A percentile compares a stretch with the other conserved stretches of the same genome.
Conservation (phyloP, 2,113 vertebrate species). For the Leucosticte australis region DNA sequence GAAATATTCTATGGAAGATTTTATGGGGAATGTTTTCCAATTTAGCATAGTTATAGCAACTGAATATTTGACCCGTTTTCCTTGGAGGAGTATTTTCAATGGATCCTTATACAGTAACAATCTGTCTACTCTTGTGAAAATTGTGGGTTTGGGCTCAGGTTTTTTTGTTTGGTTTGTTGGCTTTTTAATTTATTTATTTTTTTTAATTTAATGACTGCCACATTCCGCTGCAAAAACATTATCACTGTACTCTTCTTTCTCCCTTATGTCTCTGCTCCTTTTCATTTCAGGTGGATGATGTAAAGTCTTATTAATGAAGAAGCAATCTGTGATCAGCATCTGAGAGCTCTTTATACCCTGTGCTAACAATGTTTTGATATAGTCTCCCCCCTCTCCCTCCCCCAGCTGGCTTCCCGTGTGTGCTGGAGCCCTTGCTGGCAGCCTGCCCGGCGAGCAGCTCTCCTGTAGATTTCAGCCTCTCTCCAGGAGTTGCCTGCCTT, state of each 20-base stretch:
- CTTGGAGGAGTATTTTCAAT: slow-evolving; percentile 7
- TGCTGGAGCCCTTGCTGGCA: slow-evolving; percentile 70
- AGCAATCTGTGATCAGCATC: slow-evolving; percentile 4
- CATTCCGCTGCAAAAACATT: background rate
- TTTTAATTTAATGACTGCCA: background rate
- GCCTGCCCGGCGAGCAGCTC: slow-evolving; percentile 72
- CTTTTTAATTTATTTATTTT: background rate
- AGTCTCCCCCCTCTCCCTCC: background rate
- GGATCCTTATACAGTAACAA: background rate
- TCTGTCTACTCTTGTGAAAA: background rate
- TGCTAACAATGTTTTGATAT: slow-evolving; percentile 67
- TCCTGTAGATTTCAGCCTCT: slow-evolving; percentile 70
- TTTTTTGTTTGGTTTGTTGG: background rate
- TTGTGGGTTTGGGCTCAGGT: background rate
- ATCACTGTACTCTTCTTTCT: background rate
- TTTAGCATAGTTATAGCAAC: background rate
- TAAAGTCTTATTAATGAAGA: slow-evolving; percentile 3
- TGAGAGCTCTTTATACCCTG: slow-evolving; percentile 54
- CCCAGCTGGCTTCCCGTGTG: slow-evolving; percentile 41
- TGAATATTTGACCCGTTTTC: slow-evolving; percentile 13
- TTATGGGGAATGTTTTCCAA: slow-evolving; percentile 23
- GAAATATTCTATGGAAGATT: slow-evolving; percentile 23
- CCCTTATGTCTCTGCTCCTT: background rate
- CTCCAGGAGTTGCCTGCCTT: slow-evolving; percentile 78
- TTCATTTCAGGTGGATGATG: background rate